Conservation (phyloP, 2,113 vertebrate genomes). For the Psophia crepitans region DNA sequence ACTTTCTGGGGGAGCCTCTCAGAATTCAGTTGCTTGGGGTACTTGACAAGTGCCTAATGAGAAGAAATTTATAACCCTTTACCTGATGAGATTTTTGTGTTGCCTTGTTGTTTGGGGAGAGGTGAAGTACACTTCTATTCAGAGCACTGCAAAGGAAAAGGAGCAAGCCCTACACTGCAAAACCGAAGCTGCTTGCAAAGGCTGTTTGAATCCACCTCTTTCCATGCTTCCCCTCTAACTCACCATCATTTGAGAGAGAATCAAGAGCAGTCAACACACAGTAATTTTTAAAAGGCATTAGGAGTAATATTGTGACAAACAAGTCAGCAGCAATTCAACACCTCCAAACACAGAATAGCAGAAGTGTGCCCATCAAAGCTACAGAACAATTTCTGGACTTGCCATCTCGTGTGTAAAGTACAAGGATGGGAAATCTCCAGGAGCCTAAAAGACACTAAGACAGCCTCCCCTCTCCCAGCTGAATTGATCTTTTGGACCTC, state of each 20-base stretch:
- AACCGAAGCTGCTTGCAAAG: background rate
- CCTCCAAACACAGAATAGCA: background rate
- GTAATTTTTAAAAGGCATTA: slow-evolving; percentile 30
- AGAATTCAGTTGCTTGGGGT: background rate
- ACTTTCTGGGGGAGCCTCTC: background rate
- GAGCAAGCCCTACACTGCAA: background rate
- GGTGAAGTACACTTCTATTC: background rate
- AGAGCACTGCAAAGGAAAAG: background rate
- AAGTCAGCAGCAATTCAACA: background rate
- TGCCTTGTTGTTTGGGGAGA: background rate
- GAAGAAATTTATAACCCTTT: background rate
- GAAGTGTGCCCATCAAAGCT: background rate
- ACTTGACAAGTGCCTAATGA: background rate
- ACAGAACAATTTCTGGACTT: background rate
- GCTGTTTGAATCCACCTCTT: background rate
- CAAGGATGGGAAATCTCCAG: background rate
- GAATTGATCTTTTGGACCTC: background rate
- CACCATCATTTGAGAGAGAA: background rate
- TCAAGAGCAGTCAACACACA: background rate
- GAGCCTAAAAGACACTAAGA: background rate
- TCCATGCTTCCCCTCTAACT: background rate
- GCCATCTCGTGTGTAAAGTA: background rate
- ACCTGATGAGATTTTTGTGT: background rate
- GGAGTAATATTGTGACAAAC: slow-evolving; percentile 57
- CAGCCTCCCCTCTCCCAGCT: background rate